phyloP scores from a whole-genome alignment of 2,113 vertebrate species.

The Paracanthobrama guichenoti region DNA sequence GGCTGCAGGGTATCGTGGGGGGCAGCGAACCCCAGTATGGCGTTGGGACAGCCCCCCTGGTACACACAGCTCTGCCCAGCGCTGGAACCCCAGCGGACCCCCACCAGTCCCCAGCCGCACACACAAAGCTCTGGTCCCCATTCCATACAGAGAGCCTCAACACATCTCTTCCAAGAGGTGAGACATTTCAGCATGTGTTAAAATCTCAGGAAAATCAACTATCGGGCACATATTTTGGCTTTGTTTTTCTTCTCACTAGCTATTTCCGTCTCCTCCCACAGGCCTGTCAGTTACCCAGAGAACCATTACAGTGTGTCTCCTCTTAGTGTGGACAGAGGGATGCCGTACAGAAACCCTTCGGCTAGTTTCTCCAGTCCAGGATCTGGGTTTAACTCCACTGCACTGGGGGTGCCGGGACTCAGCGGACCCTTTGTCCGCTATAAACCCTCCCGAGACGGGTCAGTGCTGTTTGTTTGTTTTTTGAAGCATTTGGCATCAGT shows the following conservation, averaged over 20 bases:
- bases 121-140: conserved; percentile 73
- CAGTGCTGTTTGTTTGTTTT: neutral
- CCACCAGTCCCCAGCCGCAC: conserved; percentile 73
- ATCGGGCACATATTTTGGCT: neutral
- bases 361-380: conserved; percentile 86
- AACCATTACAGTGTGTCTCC: conserved; percentile 82
- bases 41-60: conserved; percentile 84
- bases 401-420: conserved; percentile 63
- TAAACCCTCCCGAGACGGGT: conserved; percentile 86
- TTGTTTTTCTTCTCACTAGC: conserved; percentile 26
- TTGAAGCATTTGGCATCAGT: neutral
- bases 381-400: conserved; percentile 56
- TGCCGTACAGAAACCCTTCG: conserved; percentile 86
- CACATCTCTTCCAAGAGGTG: conserved; percentile 82
- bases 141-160: conserved; percentile 84
- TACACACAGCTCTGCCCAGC: conserved; percentile 76
- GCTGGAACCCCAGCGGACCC: conserved; percentile 73
- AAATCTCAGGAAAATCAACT: neutral
- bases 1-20: conserved; percentile 76
- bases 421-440: conserved; percentile 78
- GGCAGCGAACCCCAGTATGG: conserved; percentile 79
- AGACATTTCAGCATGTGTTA: conserved; percentile 47
- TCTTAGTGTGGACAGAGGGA: conserved; percentile 76
- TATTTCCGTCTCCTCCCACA: conserved; percentile 57
- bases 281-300: conserved; percentile 92